Percentiles rank a stretch among this genome's conserved stretches.
Evolutionary conservation across 1,140 invertebrate species (phyloP).

Genomic region (Aphelenchoides fujianensis): DNA sequence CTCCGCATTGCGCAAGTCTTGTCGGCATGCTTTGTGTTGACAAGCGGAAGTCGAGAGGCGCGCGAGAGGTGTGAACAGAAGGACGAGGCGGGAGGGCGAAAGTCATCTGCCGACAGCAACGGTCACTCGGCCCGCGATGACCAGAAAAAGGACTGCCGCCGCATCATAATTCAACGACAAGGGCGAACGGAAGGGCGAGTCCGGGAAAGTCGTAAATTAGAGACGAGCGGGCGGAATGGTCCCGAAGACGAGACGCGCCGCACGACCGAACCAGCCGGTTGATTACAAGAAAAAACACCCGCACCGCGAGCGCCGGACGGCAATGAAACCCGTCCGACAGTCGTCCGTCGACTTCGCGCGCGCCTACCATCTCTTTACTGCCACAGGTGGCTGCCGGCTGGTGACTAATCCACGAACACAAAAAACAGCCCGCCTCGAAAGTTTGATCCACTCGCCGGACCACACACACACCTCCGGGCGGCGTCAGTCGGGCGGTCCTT

Average conservation of each 20-base stretch:
- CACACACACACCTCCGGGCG: neutral
- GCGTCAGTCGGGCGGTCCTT: neutral
- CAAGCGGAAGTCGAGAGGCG: no score
- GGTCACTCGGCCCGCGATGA: neutral
- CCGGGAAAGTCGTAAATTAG: neutral
- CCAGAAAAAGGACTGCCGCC: neutral
- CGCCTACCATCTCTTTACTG: neutral
- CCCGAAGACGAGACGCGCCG: neutral
- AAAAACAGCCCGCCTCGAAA: neutral
- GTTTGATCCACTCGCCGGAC: neutral
- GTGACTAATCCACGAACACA: neutral
- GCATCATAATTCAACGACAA: neutral
- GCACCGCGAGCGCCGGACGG: neutral
- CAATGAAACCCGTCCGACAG: neutral
- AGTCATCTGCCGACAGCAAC: neutral
- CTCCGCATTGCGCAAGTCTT: no score
- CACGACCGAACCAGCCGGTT: neutral
- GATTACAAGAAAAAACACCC: neutral
- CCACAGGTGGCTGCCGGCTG: no score
- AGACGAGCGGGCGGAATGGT: conserved; percentile 1
- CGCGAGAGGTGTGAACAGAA: no score
- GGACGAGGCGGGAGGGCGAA: no score
- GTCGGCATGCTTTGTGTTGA: no score
- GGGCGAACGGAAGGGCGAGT: neutral
- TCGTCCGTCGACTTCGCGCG: neutral